These are phyloP conservation scores for Eclectus roratus DNA, from an alignment of 2,113 vertebrate genomes.

Conservation along the genomic window DNA sequence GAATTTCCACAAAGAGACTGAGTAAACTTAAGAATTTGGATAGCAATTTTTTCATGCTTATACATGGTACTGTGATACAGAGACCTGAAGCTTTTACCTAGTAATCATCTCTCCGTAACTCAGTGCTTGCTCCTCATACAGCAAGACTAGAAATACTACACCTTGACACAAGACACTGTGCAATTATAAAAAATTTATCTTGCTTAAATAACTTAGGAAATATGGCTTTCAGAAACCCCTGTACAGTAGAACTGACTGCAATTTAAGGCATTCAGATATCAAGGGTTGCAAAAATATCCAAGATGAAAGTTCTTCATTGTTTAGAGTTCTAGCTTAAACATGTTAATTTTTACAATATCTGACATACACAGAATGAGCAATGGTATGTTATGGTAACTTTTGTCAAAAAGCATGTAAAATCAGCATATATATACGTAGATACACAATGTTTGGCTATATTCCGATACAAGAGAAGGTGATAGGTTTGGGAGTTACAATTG, in stretches of 20 bases:
- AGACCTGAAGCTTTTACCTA: background rate
- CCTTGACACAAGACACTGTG: background rate
- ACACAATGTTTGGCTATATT: background rate
- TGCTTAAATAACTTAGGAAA: background rate
- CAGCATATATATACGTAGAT: background rate
- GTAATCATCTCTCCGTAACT: background rate
- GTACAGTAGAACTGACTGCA: background rate
- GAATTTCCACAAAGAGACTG: background rate
- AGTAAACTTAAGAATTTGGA: background rate
- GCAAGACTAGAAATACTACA: background rate
- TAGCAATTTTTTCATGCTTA: background rate
- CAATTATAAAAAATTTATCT: background rate
- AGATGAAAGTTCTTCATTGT: background rate
- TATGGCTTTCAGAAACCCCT: background rate
- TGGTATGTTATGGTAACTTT: background rate
- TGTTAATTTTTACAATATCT: background rate
- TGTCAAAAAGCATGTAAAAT: conserved; percentile 20
- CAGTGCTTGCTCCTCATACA: background rate
- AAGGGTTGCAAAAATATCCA: background rate
- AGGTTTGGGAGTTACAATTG: background rate
- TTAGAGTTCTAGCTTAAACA: background rate
- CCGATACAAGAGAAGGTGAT: conserved; percentile 11
- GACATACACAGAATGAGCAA: background rate
- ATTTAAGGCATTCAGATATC: background rate
- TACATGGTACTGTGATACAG: background rate